Percentiles rank a stretch among this genome's conserved stretches.
These are phyloP conservation scores for Sander lucioperca DNA, from an alignment of 2,113 vertebrate genomes.

Conservation along the genomic window DNA sequence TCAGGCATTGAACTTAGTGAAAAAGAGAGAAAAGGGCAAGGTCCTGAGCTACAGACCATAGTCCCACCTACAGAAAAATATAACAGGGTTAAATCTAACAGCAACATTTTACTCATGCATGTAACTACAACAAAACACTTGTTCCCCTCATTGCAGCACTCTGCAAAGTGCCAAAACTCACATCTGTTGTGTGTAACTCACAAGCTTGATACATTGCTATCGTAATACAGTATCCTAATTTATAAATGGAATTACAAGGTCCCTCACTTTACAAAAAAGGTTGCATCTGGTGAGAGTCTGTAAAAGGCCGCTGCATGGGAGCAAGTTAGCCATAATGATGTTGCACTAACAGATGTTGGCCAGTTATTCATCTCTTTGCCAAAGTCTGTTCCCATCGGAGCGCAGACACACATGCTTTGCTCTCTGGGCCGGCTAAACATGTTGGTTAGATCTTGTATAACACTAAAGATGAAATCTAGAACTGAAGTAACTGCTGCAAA, in stretches of 20 bases:
- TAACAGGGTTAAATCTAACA: slow-evolving; percentile 27
- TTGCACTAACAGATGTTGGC: slow-evolving; percentile 86
- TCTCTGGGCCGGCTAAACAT: slow-evolving; percentile 46
- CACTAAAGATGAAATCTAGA: slow-evolving; percentile 70
- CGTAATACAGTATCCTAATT: slow-evolving; percentile 57
- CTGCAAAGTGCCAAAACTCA: slow-evolving; percentile 54
- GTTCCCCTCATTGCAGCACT: slow-evolving; percentile 29
- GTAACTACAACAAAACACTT: slow-evolving; percentile 57
- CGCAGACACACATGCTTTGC: slow-evolving; percentile 63
- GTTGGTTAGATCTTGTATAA: slow-evolving; percentile 62
- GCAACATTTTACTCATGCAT: slow-evolving; percentile 38
- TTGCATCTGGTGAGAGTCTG: slow-evolving; percentile 70
- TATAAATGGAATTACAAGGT: slow-evolving; percentile 68
- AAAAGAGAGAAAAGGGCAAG: background rate
- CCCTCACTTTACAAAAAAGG: slow-evolving; percentile 41
- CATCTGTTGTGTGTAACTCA: slow-evolving; percentile 69
- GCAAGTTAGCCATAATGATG: slow-evolving; percentile 81
- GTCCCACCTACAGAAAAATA: slow-evolving; percentile 23
- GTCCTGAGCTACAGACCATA: background rate
- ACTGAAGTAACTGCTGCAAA: slow-evolving; percentile 62
- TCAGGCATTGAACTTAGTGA: slow-evolving; percentile 29
- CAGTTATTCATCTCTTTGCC: slow-evolving; percentile 81
- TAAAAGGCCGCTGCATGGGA: slow-evolving; percentile 66
- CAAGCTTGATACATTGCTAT: slow-evolving; percentile 51
- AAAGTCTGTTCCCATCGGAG: slow-evolving; percentile 69